phyloP scores from a whole-genome alignment of 2,797 vertebrate genomes.

The Odontamblyopus rebecca region DNA sequence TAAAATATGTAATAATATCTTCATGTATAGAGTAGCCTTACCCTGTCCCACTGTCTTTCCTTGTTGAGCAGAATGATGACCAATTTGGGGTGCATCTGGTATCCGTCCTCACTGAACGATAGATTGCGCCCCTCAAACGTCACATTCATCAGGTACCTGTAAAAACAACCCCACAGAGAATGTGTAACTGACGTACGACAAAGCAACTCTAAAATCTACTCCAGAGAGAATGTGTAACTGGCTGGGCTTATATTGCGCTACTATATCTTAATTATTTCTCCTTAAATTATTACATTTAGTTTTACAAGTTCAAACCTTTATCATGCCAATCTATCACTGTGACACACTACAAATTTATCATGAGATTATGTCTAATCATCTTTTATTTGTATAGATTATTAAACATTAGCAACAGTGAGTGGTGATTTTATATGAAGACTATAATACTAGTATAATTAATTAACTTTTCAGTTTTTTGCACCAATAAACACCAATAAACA shows the following conservation, averaged over 20 bases:
- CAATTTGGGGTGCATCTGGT: conserved; percentile 98
- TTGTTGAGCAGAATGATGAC: conserved; percentile 97
- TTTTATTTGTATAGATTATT: conserved; percentile 20
- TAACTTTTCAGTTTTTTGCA: no score
- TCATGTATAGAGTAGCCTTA: conserved; percentile 45
- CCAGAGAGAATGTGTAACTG: background rate
- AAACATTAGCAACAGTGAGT: conserved; percentile 20
- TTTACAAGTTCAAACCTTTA: no score
- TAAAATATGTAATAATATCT: background rate
- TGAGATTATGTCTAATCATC: conserved; percentile 8
- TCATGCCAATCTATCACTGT: no score
- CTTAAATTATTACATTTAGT: no score
- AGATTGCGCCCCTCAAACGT: conserved; percentile 98
- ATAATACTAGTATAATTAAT: no score
- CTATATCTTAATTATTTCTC: no score
- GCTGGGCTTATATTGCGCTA: no score
- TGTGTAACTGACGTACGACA: background rate
- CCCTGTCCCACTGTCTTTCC: conserved; percentile 94
- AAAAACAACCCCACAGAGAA: conserved; percentile 19
- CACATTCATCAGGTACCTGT: conserved; percentile 91
- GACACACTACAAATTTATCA: conserved; percentile 15
- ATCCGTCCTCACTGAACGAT: conserved; percentile 96
- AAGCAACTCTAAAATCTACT: background rate
- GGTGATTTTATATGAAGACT: conserved; percentile 18
- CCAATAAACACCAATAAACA: no score